Evolutionary conservation across 2,797 vertebrate genomes (phyloP), one percentile per base, ranked within the genome.

Genomic region (Muscicapa comitata): DNA sequence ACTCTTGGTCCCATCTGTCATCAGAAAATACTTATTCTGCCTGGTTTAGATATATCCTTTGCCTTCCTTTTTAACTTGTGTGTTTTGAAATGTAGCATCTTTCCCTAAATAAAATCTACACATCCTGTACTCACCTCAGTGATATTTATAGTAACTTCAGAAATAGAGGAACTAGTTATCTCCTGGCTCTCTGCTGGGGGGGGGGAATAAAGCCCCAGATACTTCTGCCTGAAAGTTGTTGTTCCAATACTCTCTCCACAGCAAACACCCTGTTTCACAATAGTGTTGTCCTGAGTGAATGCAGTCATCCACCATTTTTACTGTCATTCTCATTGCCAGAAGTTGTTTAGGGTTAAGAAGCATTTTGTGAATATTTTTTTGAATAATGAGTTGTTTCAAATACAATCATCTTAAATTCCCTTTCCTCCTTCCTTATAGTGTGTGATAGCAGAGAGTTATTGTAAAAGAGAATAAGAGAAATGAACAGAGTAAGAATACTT

Each of bases 361-460:
- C 8, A 53, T 65, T 81, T 88, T 74, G 62, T 76, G 31, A 17
- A 63, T 87, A 87, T 84, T 73, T 68, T 83, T 31, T 51, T 51
- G 29, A 66, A 55, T 89, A 51, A 72, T 33, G 28, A 65, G 16
- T 33, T 61, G 54, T 28, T 89, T 73, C 33, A 70, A 90, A 76
- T 77, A n/a, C 13, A 80, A 57, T 75, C 11, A 45, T 73, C 40
- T 43, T 66, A 25, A 37, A 59, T 53, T 80, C 33, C 66, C 38
- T 43, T 57, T 10, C 31, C 5, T 73, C 37, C 42, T 66, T 82
- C 62, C 14, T 66, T 79, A 53, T 62, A 17, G 25, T 82, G 42
- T 13, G 6, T 37, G 24, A 42, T 66, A 59, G 3, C 19, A 40
- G 51, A 59, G 7, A 61, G 12, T 54, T 66, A 15, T 29, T 79